Conservation (phyloP, 2,888 invertebrate species). For the Rhyacophila evoluta region DNA sequence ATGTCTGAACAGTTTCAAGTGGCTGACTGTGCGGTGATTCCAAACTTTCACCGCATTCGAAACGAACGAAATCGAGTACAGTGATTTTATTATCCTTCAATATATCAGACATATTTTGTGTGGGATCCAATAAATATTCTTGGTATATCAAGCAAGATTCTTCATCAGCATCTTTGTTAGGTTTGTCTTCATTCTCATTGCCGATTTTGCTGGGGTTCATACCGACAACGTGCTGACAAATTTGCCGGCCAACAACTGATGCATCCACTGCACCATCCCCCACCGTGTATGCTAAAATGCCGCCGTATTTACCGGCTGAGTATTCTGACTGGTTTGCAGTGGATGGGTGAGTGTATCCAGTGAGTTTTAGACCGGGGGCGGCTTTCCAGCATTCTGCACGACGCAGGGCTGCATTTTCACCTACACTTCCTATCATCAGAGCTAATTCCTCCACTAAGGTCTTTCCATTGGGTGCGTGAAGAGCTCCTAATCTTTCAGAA, state of each 20-base stretch:
- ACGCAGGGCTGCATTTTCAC: conserved; percentile 88
- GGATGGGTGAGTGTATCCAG: conserved; percentile 88
- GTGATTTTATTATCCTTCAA: conserved; percentile 74
- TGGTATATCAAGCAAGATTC: conserved; percentile 87
- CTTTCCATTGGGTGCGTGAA: conserved; percentile 76
- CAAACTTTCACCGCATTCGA: conserved; percentile 84
- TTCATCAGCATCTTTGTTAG: conserved; percentile 76
- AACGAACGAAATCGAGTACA: conserved; percentile 86
- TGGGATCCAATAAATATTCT: conserved; percentile 86
- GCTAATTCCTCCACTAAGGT: conserved; percentile 85
- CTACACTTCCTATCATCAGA: conserved; percentile 86
- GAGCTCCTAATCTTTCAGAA: conserved; percentile 74
- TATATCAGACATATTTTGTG: conserved; percentile 79
- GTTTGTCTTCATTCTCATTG: conserved; percentile 72
- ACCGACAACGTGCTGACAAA: conserved; percentile 95
- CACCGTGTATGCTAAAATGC: conserved; percentile 78
- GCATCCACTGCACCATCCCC: conserved; percentile 63
- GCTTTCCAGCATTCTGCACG: conserved; percentile 83
- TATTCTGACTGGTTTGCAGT: conserved; percentile 62
- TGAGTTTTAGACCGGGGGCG: conserved; percentile 68
- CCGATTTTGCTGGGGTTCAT: conserved; percentile 86
- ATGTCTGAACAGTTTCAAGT: conserved; percentile 73
- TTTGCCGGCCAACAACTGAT: conserved; percentile 74
- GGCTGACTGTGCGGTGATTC: conserved; percentile 65
- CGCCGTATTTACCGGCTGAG: conserved; percentile 86